Base-by-base conservation (phyloP, 1,140 invertebrate genomes). In the Phymorhynchus buccinoides region DNA sequence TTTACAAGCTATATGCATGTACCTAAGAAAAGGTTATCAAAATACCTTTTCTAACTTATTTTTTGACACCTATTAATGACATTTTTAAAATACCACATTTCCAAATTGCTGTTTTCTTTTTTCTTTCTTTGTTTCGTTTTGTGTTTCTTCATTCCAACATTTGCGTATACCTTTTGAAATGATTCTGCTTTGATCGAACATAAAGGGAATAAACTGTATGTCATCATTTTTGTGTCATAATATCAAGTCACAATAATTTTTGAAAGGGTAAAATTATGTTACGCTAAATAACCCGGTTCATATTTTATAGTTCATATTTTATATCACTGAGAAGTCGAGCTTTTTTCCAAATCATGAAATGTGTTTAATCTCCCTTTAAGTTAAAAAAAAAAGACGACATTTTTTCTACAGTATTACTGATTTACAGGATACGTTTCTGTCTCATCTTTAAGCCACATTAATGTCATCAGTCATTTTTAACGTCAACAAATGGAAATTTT, bases 241-340 rank as follows among this genome's bases (percentile, higher is more conserved):
- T 16, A 27, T 14, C 12, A 73, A 39, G 9, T 30, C 14, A n/a
- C 37, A 32, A 32, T 14, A 73, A 27, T 73, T 73, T 73, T 73
- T 73, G 71, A 14, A 3, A 3, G 12, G 48, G 12, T 52, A 2
- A 52, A 52, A 52, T 52, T 14, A 18, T 52, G 48, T 52, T 18
- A 14, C 12, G 48, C 2, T 52, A 52, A 52, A 52, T 39, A 73
- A 73, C 71, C 30, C 30, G 71, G 12, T n/a, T n/a, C n/a, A n/a
- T n/a, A n/a, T n/a, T 66, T 66, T 66, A 30, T 66, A 66, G 30
- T n/a, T 66, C 56, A 66, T 66, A 18, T 66, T 66, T 66, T 66
- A 66, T 18, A 66, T 73, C 14, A 73, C 37, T 73, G n/a, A 73
- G 37, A 27, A 32, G 30, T 18, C 30, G 56, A 32, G 30, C 37